Base-by-base conservation (phyloP, 2,113 vertebrate species). In the Alaudala cheleensis region DNA sequence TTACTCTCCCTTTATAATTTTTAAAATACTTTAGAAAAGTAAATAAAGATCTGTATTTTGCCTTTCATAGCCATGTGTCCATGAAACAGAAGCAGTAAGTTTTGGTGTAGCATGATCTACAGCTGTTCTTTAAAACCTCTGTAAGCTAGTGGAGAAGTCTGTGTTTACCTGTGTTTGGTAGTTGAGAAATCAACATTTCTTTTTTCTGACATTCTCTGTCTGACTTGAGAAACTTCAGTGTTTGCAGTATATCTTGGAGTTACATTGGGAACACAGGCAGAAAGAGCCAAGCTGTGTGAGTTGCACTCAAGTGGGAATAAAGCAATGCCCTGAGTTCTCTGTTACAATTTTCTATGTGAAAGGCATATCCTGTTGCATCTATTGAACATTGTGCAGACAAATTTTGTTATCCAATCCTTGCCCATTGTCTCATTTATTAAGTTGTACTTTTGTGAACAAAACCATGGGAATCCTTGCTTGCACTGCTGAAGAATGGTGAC, bases 121-220 rank as follows among this genome's bases (percentile, higher is more conserved):
- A 77, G 22, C 53, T 92, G 86, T 74, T 85, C 88, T 88, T 95
- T 91, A 88, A 95, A 86, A 88, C 42, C 56, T 87, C 25, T 77
- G 50, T 66, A 60, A 89, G 24, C 29, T 56, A 10, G 11, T 50
- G 66, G 45, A 86, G 77, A 70, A 65, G 45, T 45, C 40, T 64
- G 10, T 71, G n/a, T 86, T 95, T 73, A 53, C 78, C 57, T 84
- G 69, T 91, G 21, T 90, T 86, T 92, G 37, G 25, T 69, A 82
- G 74, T 73, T 87, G 93, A 79, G 78, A 93, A 94, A 89, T 91
- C 69, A 96, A 42, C 73, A 49, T 88, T 93, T 96, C 53, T 86
- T 86, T 94, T 11, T 80, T 80, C 71, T 69, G 51, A 3, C 14
- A 20, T 51, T 89, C 29, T 54, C 33, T 77, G 16, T 34, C 50